Evolutionary conservation across 2,113 vertebrate genomes (phyloP).

Genomic region (Oryzias javanicus): DNA sequence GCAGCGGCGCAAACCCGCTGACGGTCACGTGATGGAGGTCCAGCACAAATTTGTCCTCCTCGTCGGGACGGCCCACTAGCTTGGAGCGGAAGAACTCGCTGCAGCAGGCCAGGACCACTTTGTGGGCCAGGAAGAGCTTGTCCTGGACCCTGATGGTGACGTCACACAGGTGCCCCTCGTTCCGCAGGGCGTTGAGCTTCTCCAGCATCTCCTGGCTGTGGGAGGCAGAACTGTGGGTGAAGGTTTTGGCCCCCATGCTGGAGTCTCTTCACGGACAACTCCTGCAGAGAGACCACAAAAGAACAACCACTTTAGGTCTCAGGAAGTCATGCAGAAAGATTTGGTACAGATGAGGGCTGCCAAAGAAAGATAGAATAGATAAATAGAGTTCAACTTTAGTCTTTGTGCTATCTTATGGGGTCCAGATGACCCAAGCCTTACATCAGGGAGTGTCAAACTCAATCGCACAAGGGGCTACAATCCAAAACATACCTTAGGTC

Average conservation of each 20-base stretch:
- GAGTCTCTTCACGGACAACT: conserved; percentile 29
- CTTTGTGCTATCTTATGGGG: too few relatives aligned
- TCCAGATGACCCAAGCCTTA: too few relatives aligned
- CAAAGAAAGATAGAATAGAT: too few relatives aligned
- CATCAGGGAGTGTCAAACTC: too few relatives aligned
- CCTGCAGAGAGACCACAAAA: conserved; percentile 36
- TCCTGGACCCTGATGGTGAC: conserved; percentile 93
- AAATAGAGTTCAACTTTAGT: too few relatives aligned
- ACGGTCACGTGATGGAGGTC: conserved; percentile 98
- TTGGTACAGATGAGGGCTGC: too few relatives aligned
- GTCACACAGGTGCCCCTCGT: conserved; percentile 90
- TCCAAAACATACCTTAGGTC: too few relatives aligned
- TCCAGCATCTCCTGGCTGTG: conserved; percentile 94
- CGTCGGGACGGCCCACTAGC: conserved; percentile 86
- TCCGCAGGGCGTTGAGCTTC: conserved; percentile 90
- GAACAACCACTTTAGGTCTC: background rate
- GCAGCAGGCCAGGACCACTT: conserved; percentile 90
- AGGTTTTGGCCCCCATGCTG: conserved; percentile 92
- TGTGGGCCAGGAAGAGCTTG: conserved; percentile 92
- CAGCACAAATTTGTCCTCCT: conserved; percentile 88
- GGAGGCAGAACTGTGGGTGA: conserved; percentile 89
- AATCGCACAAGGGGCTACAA: too few relatives aligned
- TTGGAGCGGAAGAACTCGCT: conserved; percentile 93
- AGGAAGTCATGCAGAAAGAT: background rate
- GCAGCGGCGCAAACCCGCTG: conserved; percentile 92